phyloP scores from a whole-genome alignment of 2,888 invertebrate species.

The Microplitis manilae region DNA sequence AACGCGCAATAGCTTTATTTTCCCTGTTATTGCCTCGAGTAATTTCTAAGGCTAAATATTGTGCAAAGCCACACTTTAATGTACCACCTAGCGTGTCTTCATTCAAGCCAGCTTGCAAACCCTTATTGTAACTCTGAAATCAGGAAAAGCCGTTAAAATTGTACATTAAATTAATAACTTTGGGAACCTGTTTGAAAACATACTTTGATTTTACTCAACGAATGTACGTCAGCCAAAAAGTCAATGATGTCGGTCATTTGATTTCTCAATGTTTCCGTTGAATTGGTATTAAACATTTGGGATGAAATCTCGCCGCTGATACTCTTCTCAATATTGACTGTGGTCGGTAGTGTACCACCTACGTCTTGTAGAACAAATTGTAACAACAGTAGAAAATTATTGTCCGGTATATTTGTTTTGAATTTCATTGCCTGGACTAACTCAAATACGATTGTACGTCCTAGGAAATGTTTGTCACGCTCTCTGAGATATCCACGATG shows the following conservation, averaged over 20 bases:
- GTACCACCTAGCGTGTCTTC: conserved; percentile 98
- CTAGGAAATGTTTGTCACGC: conserved; percentile 93
- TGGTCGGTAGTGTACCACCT: conserved; percentile 90
- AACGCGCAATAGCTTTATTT: conserved; percentile 84
- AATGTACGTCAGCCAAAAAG: conserved; percentile 95
- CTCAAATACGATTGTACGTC: conserved; percentile 93
- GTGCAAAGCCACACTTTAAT: conserved; percentile 95
- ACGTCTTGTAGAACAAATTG: conserved; percentile 91
- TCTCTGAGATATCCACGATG: conserved; percentile 91
- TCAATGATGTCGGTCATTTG: conserved; percentile 95
- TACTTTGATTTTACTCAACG: conserved; percentile 96
- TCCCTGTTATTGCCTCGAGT: conserved; percentile 90
- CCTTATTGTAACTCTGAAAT: conserved; percentile 80
- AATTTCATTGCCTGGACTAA: conserved; percentile 96
- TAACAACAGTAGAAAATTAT: conserved; percentile 92
- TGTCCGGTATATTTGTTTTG: conserved; percentile 94
- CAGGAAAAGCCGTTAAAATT: conserved; percentile 29
- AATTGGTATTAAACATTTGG: conserved; percentile 82
- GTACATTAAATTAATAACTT: conserved; percentile 18
- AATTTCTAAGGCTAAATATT: conserved; percentile 94
- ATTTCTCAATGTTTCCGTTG: conserved; percentile 94
- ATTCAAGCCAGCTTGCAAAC: conserved; percentile 82
- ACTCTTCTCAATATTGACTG: conserved; percentile 77
- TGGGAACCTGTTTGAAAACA: conserved; percentile 22
- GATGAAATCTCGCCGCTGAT: conserved; percentile 68